Conservation (phyloP, 2,113 vertebrate species). For the Bostrychus sinensis region DNA sequence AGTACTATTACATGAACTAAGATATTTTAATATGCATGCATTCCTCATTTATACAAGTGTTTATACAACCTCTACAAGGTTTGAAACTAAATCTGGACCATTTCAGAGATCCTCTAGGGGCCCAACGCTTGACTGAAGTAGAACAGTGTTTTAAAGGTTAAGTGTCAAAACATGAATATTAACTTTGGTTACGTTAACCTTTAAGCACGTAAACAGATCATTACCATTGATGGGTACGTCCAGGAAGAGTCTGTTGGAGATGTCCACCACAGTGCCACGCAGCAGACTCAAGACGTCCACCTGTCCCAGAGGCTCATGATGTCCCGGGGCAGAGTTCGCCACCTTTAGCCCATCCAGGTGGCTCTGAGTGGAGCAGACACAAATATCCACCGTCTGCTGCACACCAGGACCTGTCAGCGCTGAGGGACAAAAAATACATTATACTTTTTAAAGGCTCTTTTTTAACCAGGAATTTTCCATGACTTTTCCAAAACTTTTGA, state of each 20-base stretch:
- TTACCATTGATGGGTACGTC: slow-evolving; percentile 88
- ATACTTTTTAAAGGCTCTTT: not conserved
- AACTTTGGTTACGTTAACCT: too few relatives aligned
- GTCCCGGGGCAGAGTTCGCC: slow-evolving; percentile 14
- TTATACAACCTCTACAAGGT: too few relatives aligned
- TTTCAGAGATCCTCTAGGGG: too few relatives aligned
- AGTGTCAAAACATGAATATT: too few relatives aligned
- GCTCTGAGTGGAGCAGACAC: slow-evolving; percentile 77
- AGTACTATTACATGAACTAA: too few relatives aligned
- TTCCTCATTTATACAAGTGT: not conserved
- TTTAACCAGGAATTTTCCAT: too few relatives aligned
- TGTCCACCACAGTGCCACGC: slow-evolving; percentile 88
- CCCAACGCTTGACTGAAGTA: too few relatives aligned
- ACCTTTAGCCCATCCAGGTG: slow-evolving; percentile 69
- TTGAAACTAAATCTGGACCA: too few relatives aligned
- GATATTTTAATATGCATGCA: too few relatives aligned
- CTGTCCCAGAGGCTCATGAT: slow-evolving; percentile 53
- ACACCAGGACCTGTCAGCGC: slow-evolving; percentile 89
- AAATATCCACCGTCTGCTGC: slow-evolving; percentile 82
- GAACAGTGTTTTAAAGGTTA: too few relatives aligned
- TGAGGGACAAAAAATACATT: slow-evolving; percentile 53
- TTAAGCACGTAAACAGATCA: not conserved
- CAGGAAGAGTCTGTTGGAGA: slow-evolving; percentile 90
- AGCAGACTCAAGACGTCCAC: slow-evolving; percentile 86
- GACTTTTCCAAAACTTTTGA: too few relatives aligned